Base-by-base conservation (phyloP, 1,140 invertebrate genomes). In the Drosophila baimaii region DNA sequence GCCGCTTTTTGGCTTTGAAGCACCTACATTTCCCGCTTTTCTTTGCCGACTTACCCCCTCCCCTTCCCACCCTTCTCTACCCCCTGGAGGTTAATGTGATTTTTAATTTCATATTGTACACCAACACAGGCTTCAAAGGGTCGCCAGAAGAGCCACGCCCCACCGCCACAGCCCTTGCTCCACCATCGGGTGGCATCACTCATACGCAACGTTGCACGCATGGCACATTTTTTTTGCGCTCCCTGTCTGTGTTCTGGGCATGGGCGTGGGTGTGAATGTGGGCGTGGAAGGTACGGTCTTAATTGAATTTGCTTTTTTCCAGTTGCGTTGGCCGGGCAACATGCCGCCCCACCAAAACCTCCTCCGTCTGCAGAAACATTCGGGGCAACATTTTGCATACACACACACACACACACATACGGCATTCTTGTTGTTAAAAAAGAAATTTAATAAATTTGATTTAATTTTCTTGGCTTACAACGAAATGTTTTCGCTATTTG, bases 231-330 rank as follows among this genome's bases (percentile, higher is more conserved):
- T 51, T 69, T 61, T 69, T 43, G 39, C 69, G 49, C 25, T 37
- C 29, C 23, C 41, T 56, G 37, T 23, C 46, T 33, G 47, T 55
- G 49, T 47, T 46, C 37, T 54, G 5, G 15, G 5, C 5, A 25
- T n/a, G 17, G 2, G 29, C 10, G 31, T 21, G n/a, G 0, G 61
- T 35, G 21, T n/a, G 35, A 19, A 21, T 51, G 37, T 49, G 43
- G 61, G 71, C 77, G 74, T 47, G 79, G 58, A 72, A 85, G 81
- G 81, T 73, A 84, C 72, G 61, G 73, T 70, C 81, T 85, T 84
- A 85, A 84, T 84, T 84, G 68, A 85, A 84, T 84, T 85, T 68
- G 46, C 43, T 58, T 77, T 61, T 69, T 57, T 56, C 61, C 39
- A 35, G 69, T 46, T 46, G 62, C 72, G 81, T 83, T 83, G 76